These are phyloP conservation scores for Brachionus rotundiformis DNA, from an alignment of 1,140 invertebrate genomes.

Conservation along the genomic window DNA sequence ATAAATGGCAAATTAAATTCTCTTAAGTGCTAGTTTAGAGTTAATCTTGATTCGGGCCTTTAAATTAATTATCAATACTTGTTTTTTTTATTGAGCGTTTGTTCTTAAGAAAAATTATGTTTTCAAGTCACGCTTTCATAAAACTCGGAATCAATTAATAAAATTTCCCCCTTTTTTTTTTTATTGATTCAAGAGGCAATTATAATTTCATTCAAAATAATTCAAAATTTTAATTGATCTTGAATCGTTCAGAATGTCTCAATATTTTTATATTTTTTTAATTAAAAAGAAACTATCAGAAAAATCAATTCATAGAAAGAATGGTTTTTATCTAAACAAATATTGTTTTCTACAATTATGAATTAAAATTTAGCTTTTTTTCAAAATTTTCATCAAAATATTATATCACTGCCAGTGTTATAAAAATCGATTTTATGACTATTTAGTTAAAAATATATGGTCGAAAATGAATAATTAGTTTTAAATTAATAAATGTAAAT, in stretches of 20 bases:
- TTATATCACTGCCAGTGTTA: too few species aligned
- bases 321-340: too few species aligned
- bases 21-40: background rate
- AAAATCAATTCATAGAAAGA: too few species aligned
- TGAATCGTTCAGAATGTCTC: background rate
- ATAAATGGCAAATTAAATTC: slow-evolving; percentile 5
- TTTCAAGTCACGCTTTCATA: background rate
- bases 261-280: too few species aligned
- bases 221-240: background rate
- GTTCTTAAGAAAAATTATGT: background rate
- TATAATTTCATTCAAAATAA: background rate
- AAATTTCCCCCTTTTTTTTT: background rate
- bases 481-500: too few species aligned
- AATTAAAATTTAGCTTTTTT: too few species aligned
- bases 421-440: too few species aligned
- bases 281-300: too few species aligned
- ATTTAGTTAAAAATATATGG: too few species aligned
- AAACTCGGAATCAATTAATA: background rate
- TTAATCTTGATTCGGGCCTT: background rate
- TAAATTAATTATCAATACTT: background rate
- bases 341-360: too few species aligned
- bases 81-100: background rate
- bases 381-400: too few species aligned
- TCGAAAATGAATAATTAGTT: too few species aligned
- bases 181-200: background rate